Percentiles rank a stretch among this genome's conserved stretches.
phyloP scores from a whole-genome alignment of 2,113 vertebrate genomes.

The Girardinichthys multiradiatus region DNA sequence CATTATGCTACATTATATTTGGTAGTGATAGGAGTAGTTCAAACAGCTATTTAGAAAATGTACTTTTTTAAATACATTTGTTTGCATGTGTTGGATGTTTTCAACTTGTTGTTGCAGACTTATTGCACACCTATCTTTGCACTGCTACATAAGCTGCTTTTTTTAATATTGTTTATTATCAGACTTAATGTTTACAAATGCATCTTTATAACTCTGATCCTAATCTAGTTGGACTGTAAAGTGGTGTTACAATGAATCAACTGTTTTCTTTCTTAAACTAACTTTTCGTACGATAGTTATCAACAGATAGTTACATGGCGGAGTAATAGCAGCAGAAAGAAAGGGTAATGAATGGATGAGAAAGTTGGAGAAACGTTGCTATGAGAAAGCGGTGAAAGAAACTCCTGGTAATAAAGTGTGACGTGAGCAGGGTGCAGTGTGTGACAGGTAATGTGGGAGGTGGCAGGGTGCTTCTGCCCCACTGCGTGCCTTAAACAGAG shows the following conservation, averaged over 20 bases:
- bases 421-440: slow-evolving; percentile 40
- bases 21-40: neutral
- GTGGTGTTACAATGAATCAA: too few relatives aligned
- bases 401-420: slow-evolving; percentile 45
- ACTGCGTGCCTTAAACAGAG: slow-evolving; percentile 63
- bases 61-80: neutral
- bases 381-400: slow-evolving; percentile 13
- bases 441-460: slow-evolving; percentile 66
- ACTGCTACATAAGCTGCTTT: neutral
- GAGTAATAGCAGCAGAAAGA: slow-evolving; percentile 21
- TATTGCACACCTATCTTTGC: neutral
- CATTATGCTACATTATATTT: slow-evolving; percentile 6
- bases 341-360: slow-evolving; percentile 30
- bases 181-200: too few relatives aligned
- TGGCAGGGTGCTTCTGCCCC: slow-evolving; percentile 36
- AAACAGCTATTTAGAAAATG: neutral
- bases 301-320: slow-evolving; percentile 8
- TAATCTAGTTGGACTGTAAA: too few relatives aligned
- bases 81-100: neutral
- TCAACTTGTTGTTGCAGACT: neutral
- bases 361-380: slow-evolving; percentile 14
- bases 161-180: neutral
- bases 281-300: too few relatives aligned
- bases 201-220: too few relatives aligned
- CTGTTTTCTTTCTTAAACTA: too few relatives aligned